Evolutionary conservation across 2,113 vertebrate species (phyloP), one percentile per base, ranked within the genome.

Genomic region (Riparia riparia): DNA sequence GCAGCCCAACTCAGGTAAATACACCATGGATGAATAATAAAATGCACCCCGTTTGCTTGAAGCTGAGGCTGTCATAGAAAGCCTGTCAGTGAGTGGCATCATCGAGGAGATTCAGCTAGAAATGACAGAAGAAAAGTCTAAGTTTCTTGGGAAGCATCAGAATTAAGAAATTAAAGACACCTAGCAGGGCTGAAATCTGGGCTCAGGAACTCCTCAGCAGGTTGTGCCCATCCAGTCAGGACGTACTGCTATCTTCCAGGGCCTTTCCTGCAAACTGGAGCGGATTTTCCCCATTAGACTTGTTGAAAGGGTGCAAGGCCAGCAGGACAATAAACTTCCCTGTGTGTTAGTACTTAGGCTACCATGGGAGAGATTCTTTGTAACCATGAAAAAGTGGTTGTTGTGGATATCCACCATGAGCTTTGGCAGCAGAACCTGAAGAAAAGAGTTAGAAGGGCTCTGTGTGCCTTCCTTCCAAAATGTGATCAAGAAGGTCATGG

Each of bases 1-100:
- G 37, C 58, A 77, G 71, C 82, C 90, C 79, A 83, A 60, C 82
- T 92, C 58, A 26, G 29, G 45, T 73, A 90, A 83, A 81, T 51
- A 53, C 18, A 32, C n/a, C 69, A 78, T 1, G 1, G 49, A 29
- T 68, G 14, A 90, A 84, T 82, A 87, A 92, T 24, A 89, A 94
- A 92, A 86, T 74, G 26, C 8, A 5, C 12, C n/a, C 44, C 0
- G 0, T 73, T 61, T 93, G 14, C 54, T 82, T 64, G 53, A 92
- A 76, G 64, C 0, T 0, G 61, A 92, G 72, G 83, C 86, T 95
- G 77, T 89, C 72, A 89, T 79, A 72, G 91, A 95, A 92, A 92
- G 60, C 60, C 64, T 92, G 72, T 60, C 80, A 89, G 47, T 0
- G 0, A 95, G 44, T 2, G 1, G 65, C 34, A 63, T 44, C 17